These are phyloP conservation scores for Oasisia sp. DNA, from an alignment of 2,888 invertebrate species.

Conservation along the genomic window DNA sequence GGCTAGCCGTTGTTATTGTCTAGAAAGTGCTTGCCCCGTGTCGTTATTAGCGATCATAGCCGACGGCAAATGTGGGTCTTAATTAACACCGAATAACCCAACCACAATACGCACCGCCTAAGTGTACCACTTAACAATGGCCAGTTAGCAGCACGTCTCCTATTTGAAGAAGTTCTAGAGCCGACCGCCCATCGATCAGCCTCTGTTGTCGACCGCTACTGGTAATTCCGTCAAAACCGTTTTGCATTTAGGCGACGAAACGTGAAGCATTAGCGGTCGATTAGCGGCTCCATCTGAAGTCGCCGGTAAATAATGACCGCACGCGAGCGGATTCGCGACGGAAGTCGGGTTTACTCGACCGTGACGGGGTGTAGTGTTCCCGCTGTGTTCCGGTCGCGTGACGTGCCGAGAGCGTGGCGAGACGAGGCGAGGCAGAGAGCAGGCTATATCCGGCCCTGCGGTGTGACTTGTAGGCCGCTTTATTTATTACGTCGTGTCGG, in stretches of 20 bases:
- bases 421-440: neutral
- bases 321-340: neutral
- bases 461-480: neutral
- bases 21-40: neutral
- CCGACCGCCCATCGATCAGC: neutral
- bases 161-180: neutral
- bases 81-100: neutral
- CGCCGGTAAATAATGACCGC: neutral
- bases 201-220: neutral
- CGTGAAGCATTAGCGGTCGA: neutral
- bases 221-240: constrained; percentile 10
- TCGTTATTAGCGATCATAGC: neutral
- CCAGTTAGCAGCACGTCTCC: neutral
- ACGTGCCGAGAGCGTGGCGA: neutral
- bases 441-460: neutral
- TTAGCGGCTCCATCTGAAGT: neutral
- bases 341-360: neutral
- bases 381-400: neutral
- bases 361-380: neutral
- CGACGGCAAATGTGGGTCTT: neutral
- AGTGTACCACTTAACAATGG: neutral
- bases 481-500: neutral
- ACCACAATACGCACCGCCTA: neutral
- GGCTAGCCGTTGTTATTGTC: no score
- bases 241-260: neutral